Conservation (phyloP, 1,140 invertebrate genomes). For the Sycophaga agraensis region DNA sequence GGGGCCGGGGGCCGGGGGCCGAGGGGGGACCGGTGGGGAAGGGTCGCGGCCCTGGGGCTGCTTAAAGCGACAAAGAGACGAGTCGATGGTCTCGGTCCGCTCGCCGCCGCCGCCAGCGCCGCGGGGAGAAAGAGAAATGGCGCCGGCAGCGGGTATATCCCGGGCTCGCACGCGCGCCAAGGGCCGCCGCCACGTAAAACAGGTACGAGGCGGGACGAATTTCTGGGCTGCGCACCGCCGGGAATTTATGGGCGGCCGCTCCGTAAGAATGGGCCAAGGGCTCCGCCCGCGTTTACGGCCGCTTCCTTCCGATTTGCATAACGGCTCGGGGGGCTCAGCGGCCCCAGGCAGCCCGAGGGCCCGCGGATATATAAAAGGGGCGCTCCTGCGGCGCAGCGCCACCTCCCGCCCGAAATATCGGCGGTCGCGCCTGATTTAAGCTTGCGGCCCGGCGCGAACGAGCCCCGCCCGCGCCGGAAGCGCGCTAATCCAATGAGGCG, state of each 20-base stretch:
- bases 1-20: too few species aligned
- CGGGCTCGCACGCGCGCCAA: constrained; percentile 37
- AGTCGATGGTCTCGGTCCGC: constrained; percentile 1
- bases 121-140: neutral
- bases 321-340: constrained; percentile 32
- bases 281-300: constrained; percentile 34
- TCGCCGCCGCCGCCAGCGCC: too few species aligned
- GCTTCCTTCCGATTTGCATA: constrained; percentile 40
- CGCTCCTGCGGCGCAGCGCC: too few species aligned
- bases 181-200: constrained; percentile 36
- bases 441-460: too few species aligned
- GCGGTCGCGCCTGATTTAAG: too few species aligned
- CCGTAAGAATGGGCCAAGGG: constrained; percentile 37
- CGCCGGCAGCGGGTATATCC: too few species aligned
- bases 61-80: constrained; percentile 1
- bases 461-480: neutral
- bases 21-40: too few species aligned
- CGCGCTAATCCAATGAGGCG: neutral
- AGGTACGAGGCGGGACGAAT: constrained; percentile 34
- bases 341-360: too few species aligned
- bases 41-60: too few species aligned
- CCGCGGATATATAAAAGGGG: too few species aligned
- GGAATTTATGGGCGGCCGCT: constrained; percentile 37
- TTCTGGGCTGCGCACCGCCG: constrained; percentile 16
- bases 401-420: too few species aligned